These are phyloP conservation scores for Empidonax traillii DNA, from an alignment of 2,113 vertebrate species.

Conservation along the genomic window DNA sequence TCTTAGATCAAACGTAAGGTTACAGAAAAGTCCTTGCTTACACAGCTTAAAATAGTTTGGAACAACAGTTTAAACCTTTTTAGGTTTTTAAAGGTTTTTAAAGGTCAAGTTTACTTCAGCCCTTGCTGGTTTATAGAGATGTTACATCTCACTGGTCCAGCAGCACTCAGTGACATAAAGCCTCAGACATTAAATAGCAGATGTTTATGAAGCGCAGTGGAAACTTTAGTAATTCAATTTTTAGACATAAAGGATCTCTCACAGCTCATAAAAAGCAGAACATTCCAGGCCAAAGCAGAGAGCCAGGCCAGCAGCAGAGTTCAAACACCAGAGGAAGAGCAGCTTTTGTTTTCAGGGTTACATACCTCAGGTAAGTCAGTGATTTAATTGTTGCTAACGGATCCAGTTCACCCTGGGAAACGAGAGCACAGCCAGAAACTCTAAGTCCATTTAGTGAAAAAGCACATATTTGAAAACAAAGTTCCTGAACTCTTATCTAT, in stretches of 20 bases:
- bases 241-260: neutral
- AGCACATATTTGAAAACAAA: neutral
- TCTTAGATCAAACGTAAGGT: neutral
- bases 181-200: neutral
- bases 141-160: neutral
- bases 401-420: slow-evolving; percentile 89
- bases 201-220: neutral
- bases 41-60: neutral
- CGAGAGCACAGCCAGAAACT: neutral
- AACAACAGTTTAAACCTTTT: neutral
- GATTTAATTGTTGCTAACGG: slow-evolving; percentile 89
- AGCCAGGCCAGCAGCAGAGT: neutral
- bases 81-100: neutral
- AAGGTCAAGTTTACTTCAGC: neutral
- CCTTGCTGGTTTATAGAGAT: neutral
- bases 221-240: neutral
- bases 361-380: slow-evolving; percentile 88
- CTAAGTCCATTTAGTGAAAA: neutral
- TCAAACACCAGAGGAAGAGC: neutral
- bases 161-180: neutral
- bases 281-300: neutral
- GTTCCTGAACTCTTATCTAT: neutral
- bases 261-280: neutral
- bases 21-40: neutral
- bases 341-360: neutral